Evolutionary conservation across 1,140 invertebrate genomes (phyloP).

Genomic region (Meloidogyne hapla): DNA sequence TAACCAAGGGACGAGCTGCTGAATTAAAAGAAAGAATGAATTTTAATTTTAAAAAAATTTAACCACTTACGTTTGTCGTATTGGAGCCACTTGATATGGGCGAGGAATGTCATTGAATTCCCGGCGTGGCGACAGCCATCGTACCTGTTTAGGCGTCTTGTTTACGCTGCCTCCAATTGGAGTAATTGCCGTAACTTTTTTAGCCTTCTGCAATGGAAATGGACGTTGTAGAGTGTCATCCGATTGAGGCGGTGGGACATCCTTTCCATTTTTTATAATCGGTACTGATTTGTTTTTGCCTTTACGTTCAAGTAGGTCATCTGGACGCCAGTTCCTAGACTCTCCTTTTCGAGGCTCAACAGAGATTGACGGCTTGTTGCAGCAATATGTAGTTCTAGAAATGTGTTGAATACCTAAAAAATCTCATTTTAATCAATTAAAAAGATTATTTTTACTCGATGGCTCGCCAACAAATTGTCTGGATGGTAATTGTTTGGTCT

Average conservation of each 20-base stretch:
- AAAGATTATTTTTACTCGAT: not conserved
- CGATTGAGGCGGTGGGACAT: not conserved
- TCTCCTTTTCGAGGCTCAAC: not conserved
- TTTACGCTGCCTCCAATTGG: not conserved
- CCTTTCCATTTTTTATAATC: not conserved
- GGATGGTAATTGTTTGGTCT: not conserved
- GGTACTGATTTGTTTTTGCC: not conserved
- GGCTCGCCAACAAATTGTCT: not conserved
- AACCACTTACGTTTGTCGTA: not conserved
- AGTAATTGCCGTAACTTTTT: not conserved
- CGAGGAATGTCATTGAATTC: not conserved
- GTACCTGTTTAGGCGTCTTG: not conserved
- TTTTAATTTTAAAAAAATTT: not conserved
- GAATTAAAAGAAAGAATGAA: not conserved
- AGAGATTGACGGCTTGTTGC: not conserved
- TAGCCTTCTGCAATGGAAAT: not conserved
- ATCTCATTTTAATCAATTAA: not conserved
- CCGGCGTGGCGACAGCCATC: conserved; percentile 1
- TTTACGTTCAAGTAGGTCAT: not conserved
- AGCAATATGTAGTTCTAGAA: not conserved
- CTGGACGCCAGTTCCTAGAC: not conserved
- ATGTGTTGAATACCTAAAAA: not conserved
- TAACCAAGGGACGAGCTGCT: not conserved
- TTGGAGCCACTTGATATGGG: not conserved
- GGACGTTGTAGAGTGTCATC: not conserved